Base-by-base conservation (phyloP, 2,113 vertebrate species). In the Globicephala melas region DNA sequence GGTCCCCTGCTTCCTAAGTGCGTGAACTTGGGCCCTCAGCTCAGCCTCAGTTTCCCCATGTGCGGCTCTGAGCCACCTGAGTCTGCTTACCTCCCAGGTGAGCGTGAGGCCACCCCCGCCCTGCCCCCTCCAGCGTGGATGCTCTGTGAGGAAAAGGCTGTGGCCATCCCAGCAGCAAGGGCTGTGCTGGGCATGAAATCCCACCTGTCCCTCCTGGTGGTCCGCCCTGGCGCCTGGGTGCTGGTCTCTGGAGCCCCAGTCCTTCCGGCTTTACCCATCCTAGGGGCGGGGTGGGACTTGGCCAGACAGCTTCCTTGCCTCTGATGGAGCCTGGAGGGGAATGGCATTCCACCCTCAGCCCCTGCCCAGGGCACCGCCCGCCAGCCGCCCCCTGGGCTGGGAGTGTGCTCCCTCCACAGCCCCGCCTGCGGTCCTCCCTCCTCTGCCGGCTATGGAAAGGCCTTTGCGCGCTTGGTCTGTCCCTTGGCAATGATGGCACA, bases 341-440 rank as follows among this genome's bases (percentile, higher is more conserved):
- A 47, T 20, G 2, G 44, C 31, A 7, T 44, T 65, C 33, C 20
- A 1, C 18, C 8, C 17, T 55, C 0, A 0, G 60, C 3, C 18
- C 36, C 68, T 7, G 6, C 15, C 47, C 3, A 0, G 58, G 63
- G 53, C 33, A 0, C 47, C 0, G 8, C 81, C 44, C 33, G 2
- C 23, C 8, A 12, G 2, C 14, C 1, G 0, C 55, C 18, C 15
- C 0, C 3, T 7, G 36, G 38, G 28, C 60, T 4, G 5, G 47
- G 47, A 4, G 53, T 10, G 26, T 1, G 44, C 2, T 50, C 50
- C 26, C 44, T 11, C 44, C 67, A 1, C 12, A 23, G 6, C 21
- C 47, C 71, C 5, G 3, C 53, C 33, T 5, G 17, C 36, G 31
- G 53, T n/a, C 68, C 4, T 1, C 80, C 63, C 65, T 18, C 33